phyloP scores from a whole-genome alignment of 37 sponge, comb jelly and placozoan genomes.

The Amphimedon queenslandica region DNA sequence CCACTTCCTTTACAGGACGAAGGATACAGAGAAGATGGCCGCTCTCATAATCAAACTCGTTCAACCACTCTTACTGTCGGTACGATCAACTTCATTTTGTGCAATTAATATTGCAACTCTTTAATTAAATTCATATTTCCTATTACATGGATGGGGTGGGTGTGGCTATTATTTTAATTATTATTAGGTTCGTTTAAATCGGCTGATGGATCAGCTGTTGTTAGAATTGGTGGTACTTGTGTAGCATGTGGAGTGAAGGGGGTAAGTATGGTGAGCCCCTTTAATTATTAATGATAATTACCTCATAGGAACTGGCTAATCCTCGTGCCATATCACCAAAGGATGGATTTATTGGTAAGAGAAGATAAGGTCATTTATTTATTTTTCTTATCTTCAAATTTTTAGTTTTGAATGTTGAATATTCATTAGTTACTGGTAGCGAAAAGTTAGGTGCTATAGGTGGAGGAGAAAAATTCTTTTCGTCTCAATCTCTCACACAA shows the following conservation, averaged over 20 bases:
- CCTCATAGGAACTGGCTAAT: not conserved
- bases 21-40: conserved; percentile 5
- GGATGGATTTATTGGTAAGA: conserved; percentile 5
- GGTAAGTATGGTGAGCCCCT: conserved; percentile 32
- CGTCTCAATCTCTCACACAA: conserved; percentile 36
- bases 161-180: not conserved
- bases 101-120: no score
- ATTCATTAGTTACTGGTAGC: not conserved
- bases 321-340: not conserved
- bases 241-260: conserved; percentile 67
- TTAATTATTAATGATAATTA: not conserved
- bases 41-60: not conserved
- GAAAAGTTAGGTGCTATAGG: not conserved
- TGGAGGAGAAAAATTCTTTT: no score
- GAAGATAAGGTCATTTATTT: not conserved
- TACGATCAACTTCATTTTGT: no score
- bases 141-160: not conserved
- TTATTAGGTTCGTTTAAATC: conserved; percentile 46
- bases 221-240: conserved; percentile 53
- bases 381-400: not conserved
- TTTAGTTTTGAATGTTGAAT: not conserved
- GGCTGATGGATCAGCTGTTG: conserved; percentile 61
- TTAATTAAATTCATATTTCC: not conserved
- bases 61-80: not conserved
- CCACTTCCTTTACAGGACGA: not conserved